Conservation (phyloP, 2,888 invertebrate genomes). For the Agrenia bidenticulata region DNA sequence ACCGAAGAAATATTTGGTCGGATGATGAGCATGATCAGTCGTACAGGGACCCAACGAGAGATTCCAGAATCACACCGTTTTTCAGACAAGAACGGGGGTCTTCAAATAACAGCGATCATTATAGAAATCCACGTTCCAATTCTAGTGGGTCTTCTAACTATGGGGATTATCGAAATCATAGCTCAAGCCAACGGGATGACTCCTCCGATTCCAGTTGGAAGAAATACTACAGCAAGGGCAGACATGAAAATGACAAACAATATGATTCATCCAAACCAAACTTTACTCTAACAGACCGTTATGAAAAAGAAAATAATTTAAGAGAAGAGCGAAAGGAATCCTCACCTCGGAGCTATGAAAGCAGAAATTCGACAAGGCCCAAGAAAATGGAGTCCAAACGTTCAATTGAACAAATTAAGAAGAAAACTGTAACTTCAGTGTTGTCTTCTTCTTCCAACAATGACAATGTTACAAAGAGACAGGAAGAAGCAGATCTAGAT, state of each 20-base stretch:
- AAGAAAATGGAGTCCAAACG: background rate
- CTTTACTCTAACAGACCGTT: too few species aligned
- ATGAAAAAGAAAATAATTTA: too few species aligned
- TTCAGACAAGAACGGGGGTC: background rate
- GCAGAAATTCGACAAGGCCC: background rate
- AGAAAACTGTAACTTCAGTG: background rate
- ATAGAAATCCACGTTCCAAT: background rate
- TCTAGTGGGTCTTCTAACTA: background rate
- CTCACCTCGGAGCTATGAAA: too few species aligned
- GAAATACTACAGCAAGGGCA: too few species aligned
- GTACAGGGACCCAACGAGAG: background rate
- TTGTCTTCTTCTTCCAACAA: background rate
- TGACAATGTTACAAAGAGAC: too few species aligned
- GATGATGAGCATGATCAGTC: conserved; percentile 15
- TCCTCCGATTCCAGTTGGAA: background rate
- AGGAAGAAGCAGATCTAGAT: background rate
- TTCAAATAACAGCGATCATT: too few species aligned
- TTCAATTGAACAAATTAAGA: background rate
- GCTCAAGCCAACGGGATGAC: background rate
- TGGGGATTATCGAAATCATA: background rate
- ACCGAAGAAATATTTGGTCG: conserved; percentile 4
- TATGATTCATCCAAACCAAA: too few species aligned
- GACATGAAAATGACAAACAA: too few species aligned
- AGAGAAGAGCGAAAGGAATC: too few species aligned
- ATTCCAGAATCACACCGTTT: background rate